Evolutionary conservation across 1,140 invertebrate genomes (phyloP), one percentile per base, ranked within the genome.

Genomic region (Microplitis demolitor): DNA sequence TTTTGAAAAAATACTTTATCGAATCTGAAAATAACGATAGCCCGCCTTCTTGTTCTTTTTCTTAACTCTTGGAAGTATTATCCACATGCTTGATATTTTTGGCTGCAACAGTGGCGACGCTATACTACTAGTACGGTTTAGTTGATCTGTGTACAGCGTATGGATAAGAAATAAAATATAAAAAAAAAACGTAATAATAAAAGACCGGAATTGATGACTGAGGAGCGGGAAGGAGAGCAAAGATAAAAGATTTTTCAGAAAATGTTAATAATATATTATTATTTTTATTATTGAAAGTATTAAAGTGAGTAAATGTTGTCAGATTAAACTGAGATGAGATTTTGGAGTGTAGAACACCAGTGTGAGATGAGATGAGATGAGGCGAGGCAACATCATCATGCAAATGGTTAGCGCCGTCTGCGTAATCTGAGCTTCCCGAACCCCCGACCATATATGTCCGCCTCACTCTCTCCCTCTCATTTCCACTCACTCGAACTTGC

Each of bases 401-500:
- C 78, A 80, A 83, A 80, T 78, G 76, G 75, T 84, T 83, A 85
- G 81, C 83, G 84, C 82, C 78, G 79, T 78, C 72, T 67, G 77
- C 81, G 86, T 87, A 87, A 87, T 82, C 81, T 86, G 85, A 87
- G 84, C 78, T 83, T 77, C 77, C 54, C 66, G 58, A 82, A 81
- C 79, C 83, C 80, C 84, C 80, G 76, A 84, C 85, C 85, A 87
- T 87, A 87, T 87, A 87, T 87, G 85, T 87, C 85, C 85, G 82
- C 83, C 77, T 76, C 56, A 75, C 74, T 73, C 72, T 78, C 73
- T 79, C 77, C 56, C 61, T 81, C 77, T 82, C 76, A 3, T 73
- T 80, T 75, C 63, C 73, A 63, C 71, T 54, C 51, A 14, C 53
- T 54, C 4, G 33, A 35, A 16, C 34, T 56, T 58, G 74, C 61